Evolutionary conservation across 2,888 invertebrate species (phyloP).

Genomic region (Agapostemon virescens): DNA sequence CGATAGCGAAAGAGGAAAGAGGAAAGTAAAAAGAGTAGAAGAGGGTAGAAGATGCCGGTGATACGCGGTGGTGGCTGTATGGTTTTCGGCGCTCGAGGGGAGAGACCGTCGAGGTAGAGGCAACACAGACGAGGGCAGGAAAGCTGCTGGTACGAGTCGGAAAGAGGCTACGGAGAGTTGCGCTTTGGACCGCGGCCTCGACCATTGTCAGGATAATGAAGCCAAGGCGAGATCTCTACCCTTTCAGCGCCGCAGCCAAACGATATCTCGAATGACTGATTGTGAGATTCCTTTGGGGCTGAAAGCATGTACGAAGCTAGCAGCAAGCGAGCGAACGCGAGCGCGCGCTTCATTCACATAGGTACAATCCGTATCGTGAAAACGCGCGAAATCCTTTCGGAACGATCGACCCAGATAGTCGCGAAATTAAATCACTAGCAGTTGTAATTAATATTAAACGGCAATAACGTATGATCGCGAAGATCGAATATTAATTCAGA

Average conservation of each 20-base stretch:
- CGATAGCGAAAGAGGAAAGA: background rate
- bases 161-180: slow-evolving; percentile 46
- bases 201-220: slow-evolving; percentile 74
- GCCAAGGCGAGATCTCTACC: slow-evolving; percentile 73
- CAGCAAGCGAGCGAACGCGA: background rate
- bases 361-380: background rate
- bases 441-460: slow-evolving; percentile 41
- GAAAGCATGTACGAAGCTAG: slow-evolving; percentile 12
- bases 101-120: slow-evolving; percentile 17
- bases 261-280: slow-evolving; percentile 67
- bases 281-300: slow-evolving; percentile 55
- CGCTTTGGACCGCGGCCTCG: slow-evolving; percentile 63
- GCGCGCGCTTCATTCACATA: background rate
- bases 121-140: slow-evolving; percentile 11
- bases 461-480: slow-evolving; percentile 30
- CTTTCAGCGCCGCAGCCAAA: slow-evolving; percentile 64
- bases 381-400: background rate
- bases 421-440: background rate
- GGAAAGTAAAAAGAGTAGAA: background rate
- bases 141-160: slow-evolving; percentile 28
- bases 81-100: slow-evolving; percentile 51
- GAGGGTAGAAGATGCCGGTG: slow-evolving; percentile 9
- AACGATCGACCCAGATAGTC: slow-evolving; percentile 3
- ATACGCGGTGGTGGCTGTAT: slow-evolving; percentile 44
- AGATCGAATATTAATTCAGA: slow-evolving; percentile 39